phyloP scores from a whole-genome alignment of 2,797 vertebrate species.

The Aplochiton taeniatus region DNA sequence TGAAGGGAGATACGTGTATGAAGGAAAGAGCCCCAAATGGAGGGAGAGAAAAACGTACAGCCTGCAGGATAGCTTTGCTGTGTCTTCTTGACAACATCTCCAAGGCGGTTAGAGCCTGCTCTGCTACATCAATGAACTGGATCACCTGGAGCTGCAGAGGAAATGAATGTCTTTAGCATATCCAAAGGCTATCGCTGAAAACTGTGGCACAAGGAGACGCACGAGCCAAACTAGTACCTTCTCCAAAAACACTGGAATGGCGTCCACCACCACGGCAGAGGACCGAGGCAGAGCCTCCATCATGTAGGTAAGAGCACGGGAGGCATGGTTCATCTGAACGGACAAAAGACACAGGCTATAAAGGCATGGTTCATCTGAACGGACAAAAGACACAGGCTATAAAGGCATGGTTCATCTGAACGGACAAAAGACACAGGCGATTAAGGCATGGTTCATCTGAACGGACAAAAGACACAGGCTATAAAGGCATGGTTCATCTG shows the following conservation, averaged over 20 bases:
- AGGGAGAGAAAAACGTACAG: conserved; percentile 78
- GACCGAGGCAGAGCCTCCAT: conserved; percentile 99
- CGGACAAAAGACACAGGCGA: conserved; percentile 33
- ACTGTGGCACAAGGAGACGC: neutral
- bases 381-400: too few relatives aligned
- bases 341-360: too few relatives aligned
- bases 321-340: conserved; percentile 85
- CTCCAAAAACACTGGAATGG: conserved; percentile 98
- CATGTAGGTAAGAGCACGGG: conserved; percentile 98
- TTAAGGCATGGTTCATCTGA: neutral
- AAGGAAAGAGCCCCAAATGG: neutral
- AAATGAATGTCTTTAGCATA: conserved; percentile 40
- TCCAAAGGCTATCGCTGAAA: conserved; percentile 12
- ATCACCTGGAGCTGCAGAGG: conserved; percentile 92
- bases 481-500: too few relatives aligned
- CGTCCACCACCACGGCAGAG: conserved; percentile 98
- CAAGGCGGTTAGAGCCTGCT: conserved; percentile 96
- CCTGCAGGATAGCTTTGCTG: conserved; percentile 99
- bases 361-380: too few relatives aligned
- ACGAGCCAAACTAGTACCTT: conserved; percentile 78
- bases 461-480: too few relatives aligned
- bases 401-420: too few relatives aligned
- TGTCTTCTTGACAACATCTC: conserved; percentile 98
- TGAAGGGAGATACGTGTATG: neutral
- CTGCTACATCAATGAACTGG: conserved; percentile 99